Percentiles rank a stretch among this genome's conserved stretches.
phyloP scores from a whole-genome alignment of 1,140 invertebrate genomes.

The Laupala kohalensis region DNA sequence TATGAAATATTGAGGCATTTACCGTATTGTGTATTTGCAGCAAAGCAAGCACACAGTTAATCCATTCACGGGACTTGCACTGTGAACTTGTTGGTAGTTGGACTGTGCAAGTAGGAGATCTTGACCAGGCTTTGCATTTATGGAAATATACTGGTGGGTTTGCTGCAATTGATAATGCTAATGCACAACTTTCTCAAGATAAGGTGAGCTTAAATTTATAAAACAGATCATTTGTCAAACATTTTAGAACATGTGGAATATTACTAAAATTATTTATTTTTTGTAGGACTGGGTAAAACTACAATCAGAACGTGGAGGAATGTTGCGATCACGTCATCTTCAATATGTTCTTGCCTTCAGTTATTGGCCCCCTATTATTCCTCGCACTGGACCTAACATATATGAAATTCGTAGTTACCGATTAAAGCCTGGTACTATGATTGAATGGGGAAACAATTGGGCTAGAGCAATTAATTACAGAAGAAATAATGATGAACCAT shows the following conservation, averaged over 20 bases:
- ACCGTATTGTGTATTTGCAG: conserved; percentile 34
- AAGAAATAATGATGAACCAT: conserved; percentile 82
- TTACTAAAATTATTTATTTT: conserved; percentile 18
- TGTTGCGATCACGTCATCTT: conserved; percentile 74
- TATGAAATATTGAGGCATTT: neutral
- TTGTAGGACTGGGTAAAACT: conserved; percentile 63
- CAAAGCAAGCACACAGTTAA: conserved; percentile 62
- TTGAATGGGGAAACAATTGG: conserved; percentile 99
- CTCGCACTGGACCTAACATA: conserved; percentile 61
- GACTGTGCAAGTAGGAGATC: conserved; percentile 89
- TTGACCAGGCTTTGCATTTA: conserved; percentile 91
- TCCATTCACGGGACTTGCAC: conserved; percentile 56
- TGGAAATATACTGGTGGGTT: conserved; percentile 92
- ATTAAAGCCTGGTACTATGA: conserved; percentile 92
- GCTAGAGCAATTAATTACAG: conserved; percentile 85
- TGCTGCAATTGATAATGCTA: conserved; percentile 68
- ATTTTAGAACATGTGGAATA: too few species aligned
- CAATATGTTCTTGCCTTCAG: conserved; percentile 86
- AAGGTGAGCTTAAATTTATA: conserved; percentile 33
- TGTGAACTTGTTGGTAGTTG: conserved; percentile 71
- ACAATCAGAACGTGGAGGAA: conserved; percentile 66
- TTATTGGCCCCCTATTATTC: conserved; percentile 71
- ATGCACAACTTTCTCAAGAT: conserved; percentile 55
- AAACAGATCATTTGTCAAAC: neutral
- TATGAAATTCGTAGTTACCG: conserved; percentile 88